phyloP scores from a whole-genome alignment of 2,888 invertebrate genomes.

The Andrena hattorfiana region DNA sequence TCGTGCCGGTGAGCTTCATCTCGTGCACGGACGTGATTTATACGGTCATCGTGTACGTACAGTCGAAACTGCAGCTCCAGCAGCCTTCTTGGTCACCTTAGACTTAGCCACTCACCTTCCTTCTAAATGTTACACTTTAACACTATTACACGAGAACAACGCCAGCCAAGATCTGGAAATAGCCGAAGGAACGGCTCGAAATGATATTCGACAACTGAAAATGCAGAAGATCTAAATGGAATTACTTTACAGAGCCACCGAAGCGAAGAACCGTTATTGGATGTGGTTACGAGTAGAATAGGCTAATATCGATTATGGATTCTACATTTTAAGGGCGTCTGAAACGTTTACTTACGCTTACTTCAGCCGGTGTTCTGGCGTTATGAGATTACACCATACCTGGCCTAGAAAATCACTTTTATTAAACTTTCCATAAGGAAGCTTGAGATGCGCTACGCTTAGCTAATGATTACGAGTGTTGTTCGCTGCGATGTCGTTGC shows the following conservation, averaged over 20 bases:
- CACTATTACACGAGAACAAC: no score
- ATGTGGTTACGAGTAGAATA: constrained; percentile 29
- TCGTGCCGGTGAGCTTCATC: constrained; percentile 67
- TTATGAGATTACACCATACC: neutral
- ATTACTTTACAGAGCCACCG: constrained; percentile 63
- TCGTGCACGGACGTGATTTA: constrained; percentile 76
- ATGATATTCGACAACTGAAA: constrained; percentile 54
- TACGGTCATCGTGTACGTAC: constrained; percentile 70
- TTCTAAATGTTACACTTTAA: constrained; percentile 1
- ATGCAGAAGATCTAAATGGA: constrained; percentile 63
- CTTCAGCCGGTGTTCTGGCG: neutral
- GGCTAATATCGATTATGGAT: constrained; percentile 44
- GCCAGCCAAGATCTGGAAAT: constrained; percentile 9
- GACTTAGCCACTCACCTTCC: constrained; percentile 25
- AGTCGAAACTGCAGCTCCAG: constrained; percentile 55
- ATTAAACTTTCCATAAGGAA: neutral
- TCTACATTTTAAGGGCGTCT: constrained; percentile 53
- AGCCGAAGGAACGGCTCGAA: constrained; percentile 31
- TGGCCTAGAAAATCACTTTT: neutral
- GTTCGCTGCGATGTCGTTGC: neutral
- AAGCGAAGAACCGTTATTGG: constrained; percentile 46
- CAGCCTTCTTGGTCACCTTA: constrained; percentile 47
- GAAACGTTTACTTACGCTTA: constrained; percentile 38
- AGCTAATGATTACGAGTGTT: neutral
- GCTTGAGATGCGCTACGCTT: neutral